phyloP scores from a whole-genome alignment of 2,113 vertebrate genomes.

The Halcyon malimbica region DNA sequence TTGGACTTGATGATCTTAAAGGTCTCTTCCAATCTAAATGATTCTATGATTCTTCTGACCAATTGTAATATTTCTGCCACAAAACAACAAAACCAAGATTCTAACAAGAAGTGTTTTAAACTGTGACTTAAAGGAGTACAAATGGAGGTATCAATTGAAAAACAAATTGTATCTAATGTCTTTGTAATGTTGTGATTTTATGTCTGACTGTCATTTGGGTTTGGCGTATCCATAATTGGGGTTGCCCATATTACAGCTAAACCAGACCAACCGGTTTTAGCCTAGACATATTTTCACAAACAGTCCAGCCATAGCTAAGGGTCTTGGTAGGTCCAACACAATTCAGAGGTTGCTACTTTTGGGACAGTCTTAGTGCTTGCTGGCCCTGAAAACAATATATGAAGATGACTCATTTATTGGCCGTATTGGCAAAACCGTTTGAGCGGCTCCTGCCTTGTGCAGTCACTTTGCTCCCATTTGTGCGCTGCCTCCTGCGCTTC shows the following conservation, averaged over 20 bases:
- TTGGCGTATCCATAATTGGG: neutral
- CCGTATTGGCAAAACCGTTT: neutral
- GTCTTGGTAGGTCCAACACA: neutral
- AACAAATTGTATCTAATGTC: neutral
- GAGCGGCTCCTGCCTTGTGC: neutral
- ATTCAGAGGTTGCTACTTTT: neutral
- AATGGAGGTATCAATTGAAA: neutral
- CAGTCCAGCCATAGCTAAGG: neutral
- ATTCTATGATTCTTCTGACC: neutral
- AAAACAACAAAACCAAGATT: neutral
- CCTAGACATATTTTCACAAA: neutral
- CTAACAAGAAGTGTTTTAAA: neutral
- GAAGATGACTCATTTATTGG: neutral
- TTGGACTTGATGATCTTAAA: neutral
- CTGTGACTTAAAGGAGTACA: neutral
- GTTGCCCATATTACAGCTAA: neutral
- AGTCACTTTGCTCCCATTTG: neutral
- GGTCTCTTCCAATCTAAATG: neutral
- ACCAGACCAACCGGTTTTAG: neutral
- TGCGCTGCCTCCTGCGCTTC: neutral
- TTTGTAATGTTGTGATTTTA: neutral
- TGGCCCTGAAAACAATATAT: neutral
- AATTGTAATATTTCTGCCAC: neutral
- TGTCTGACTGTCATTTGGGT: neutral
- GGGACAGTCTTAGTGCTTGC: neutral